Base-by-base conservation (phyloP, 1,140 invertebrate genomes). In the Trichogramma pretiosum region DNA sequence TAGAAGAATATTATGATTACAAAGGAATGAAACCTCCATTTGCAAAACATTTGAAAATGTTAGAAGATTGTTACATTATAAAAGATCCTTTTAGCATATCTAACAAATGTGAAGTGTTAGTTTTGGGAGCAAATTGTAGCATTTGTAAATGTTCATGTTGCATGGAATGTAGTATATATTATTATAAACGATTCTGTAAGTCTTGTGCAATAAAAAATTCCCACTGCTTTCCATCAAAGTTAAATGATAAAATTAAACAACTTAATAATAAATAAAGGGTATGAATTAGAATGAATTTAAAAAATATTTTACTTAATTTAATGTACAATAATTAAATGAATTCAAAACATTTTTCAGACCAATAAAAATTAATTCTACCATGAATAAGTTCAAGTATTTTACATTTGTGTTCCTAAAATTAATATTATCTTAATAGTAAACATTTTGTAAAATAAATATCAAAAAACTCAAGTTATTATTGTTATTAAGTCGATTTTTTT, bases 151-250 rank as follows among this genome's bases (percentile, higher is more conserved):
- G 77, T 53, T 45, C 72, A 48, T 79, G 88, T 8, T 93, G 89
- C 67, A 77, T 85, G 56, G 78, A 76, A n/a, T 93, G 89, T 61
- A 90, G 87, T 67, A 60, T 89, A 39, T 91, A 85, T 70, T 91
- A 85, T 64, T 70, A 70, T 5, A 81, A 81, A 64, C 74, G 80
- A 42, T 84, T 81, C 64, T 93, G 89, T 67, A 61, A 78, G 41
- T 50, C 66, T 23, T 93, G 89, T 74, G 83, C 78, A 10, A 61
- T 68, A 45, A 63, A 64, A 51, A 73, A 77, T 54, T 61, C 79
- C 17, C 65, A 78, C 19, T 59, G 74, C 30, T 84, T 90, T 70
- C 89, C 89, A 5, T 30, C 56, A 22, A 77, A 78, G 63, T 61
- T 84, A 10, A 74, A 78, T 50, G 55, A 51, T 13, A 79, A 59